Conservation (phyloP, 2,797 vertebrate genomes). For the Erpetoichthys calabaricus region DNA sequence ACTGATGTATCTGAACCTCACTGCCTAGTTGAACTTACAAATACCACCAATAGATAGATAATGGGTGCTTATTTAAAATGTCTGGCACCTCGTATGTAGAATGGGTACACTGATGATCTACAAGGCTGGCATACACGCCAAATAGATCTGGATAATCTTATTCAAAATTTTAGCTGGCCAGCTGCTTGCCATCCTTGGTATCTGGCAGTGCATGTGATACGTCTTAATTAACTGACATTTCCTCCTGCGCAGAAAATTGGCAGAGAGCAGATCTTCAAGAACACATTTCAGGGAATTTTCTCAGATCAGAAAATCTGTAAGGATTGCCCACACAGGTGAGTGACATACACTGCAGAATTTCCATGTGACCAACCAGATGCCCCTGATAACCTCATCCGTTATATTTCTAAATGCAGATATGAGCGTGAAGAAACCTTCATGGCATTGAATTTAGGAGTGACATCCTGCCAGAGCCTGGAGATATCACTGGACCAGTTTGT, state of each 20-base stretch:
- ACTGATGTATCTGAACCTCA: not conserved
- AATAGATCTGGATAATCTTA: too few relatives aligned
- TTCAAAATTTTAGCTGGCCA: too few relatives aligned
- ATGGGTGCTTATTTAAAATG: too few relatives aligned
- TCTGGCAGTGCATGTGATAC: too few relatives aligned
- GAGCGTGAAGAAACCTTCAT: slow-evolving; percentile 96
- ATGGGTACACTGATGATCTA: too few relatives aligned
- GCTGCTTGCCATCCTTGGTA: too few relatives aligned
- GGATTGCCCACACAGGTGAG: slow-evolving; percentile 93
- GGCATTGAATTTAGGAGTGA: slow-evolving; percentile 93
- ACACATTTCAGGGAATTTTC: slow-evolving; percentile 96
- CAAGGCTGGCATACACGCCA: too few relatives aligned
- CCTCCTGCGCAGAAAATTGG: slow-evolving; percentile 76
- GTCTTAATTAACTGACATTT: too few relatives aligned
- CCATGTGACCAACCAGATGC: not conserved
- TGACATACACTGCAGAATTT: not conserved
- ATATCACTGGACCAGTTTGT: slow-evolving; percentile 98
- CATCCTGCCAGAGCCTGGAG: slow-evolving; percentile 92
- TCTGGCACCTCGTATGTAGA: too few relatives aligned
- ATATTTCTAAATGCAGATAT: slow-evolving; percentile 49
- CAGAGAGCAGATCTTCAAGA: slow-evolving; percentile 95
- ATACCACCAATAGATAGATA: too few relatives aligned
- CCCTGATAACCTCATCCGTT: not conserved
- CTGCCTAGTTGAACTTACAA: too few relatives aligned
- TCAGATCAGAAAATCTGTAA: slow-evolving; percentile 99